Evolutionary conservation across 2,113 vertebrate species (phyloP).

Genomic region (Dasyurus viverrinus): DNA sequence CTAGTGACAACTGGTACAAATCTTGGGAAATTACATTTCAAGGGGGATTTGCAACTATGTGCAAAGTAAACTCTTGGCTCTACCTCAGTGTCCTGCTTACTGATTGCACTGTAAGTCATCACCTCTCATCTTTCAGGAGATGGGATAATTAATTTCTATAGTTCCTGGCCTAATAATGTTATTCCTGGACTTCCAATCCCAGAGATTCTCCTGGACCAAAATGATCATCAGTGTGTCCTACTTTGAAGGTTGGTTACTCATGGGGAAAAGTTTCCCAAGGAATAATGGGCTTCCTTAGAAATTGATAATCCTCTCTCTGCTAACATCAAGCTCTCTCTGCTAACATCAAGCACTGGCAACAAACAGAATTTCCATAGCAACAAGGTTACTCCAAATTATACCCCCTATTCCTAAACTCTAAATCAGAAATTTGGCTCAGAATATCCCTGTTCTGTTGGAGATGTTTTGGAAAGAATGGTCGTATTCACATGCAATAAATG

Average conservation of each 20-base stretch:
- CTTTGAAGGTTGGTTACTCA: neutral
- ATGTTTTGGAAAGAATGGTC: neutral
- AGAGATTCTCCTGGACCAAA: neutral
- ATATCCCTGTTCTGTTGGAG: neutral
- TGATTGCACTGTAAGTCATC: neutral
- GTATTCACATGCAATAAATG: neutral
- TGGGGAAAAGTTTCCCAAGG: neutral
- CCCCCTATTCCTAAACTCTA: too few relatives aligned
- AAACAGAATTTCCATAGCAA: neutral
- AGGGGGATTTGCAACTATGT: neutral
- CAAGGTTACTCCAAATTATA: neutral
- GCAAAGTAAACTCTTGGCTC: neutral
- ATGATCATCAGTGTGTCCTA: neutral
- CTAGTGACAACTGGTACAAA: neutral
- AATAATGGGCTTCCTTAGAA: neutral
- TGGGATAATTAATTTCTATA: neutral
- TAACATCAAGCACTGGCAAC: neutral
- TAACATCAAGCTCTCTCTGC: neutral
- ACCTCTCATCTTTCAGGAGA: neutral
- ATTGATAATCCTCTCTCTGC: neutral
- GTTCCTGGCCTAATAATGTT: neutral
- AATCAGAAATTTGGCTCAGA: neutral
- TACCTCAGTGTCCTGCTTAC: neutral
- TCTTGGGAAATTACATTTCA: neutral
- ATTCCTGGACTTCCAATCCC: neutral